Base-by-base conservation (phyloP, 2,797 vertebrate species). In the Channallabes apus region DNA sequence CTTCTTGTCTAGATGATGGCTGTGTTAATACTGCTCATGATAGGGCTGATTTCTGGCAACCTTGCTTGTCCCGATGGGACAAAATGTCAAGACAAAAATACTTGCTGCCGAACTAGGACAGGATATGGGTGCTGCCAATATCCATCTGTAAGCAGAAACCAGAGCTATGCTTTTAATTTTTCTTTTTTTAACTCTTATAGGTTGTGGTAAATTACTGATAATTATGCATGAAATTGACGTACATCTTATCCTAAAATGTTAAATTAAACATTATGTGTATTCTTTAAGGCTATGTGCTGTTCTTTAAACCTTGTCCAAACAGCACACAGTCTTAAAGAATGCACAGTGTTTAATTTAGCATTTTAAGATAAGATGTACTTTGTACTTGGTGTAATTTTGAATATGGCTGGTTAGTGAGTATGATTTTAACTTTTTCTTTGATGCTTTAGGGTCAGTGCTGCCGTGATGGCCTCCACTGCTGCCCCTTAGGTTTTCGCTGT, bases 261-360 rank as follows among this genome's bases (percentile, higher is more conserved):
- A 80, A 58, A 22, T 22, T 79, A 27, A 58, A 68, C 22, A 73
- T 1, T 81, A 3, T 71, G 24, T 73, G 22, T 85, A 41, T 61
- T 85, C 29, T 88, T 82, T 18, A 76, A 95, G 94, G 94, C 93
- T 0, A 91, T 94, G 65, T 95, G 94, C 82, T 96, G 94, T 83
- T 0, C 91, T 38, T 38, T 38, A 38, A 4, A 4, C 38, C 38
- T 38, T 38, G 38, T 6, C 38, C 38, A 38, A 38, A 38, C 38
- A 38, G 4, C 38, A 38, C 38, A 5, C 38, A 38, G 38, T 4
- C 38, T 38, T 46, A 46, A 46, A 46, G 41, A 46, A 46, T 46
- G 9, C 41, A 46, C 41, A 46, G 41, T 46, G 41, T 46, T 46
- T 46, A 9, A 46, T 46, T 46, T 46, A 46, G 41, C 41, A 8